Evolutionary conservation across 2,888 invertebrate species (phyloP).

Genomic region (Cephus spinipes): DNA sequence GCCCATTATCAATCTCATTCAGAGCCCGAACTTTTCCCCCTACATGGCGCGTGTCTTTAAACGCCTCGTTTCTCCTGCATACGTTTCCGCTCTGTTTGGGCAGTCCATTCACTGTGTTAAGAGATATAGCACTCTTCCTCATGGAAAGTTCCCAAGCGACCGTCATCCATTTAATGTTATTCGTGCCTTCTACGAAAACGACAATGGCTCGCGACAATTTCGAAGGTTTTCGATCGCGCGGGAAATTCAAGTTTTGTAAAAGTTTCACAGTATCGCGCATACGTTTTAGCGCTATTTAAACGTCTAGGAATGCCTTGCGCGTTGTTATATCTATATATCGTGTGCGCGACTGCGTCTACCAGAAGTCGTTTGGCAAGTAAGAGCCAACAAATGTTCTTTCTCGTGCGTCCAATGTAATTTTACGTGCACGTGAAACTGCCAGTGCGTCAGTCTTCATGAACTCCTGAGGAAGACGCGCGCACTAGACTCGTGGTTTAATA

Average conservation of each 20-base stretch:
- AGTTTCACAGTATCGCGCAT: background rate
- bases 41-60: background rate
- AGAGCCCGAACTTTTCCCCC: background rate
- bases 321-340: background rate
- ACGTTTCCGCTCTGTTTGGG: background rate
- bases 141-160: background rate
- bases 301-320: background rate
- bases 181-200: background rate
- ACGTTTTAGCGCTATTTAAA: background rate
- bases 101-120: background rate
- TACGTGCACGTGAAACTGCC: slow-evolving; percentile 4
- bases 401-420: background rate
- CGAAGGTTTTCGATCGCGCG: background rate
- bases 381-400: background rate
- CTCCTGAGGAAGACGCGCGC: slow-evolving; percentile 18
- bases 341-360: background rate
- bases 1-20: background rate
- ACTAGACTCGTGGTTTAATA: slow-evolving; percentile 37
- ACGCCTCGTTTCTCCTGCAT: background rate
- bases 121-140: background rate
- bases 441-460: slow-evolving; percentile 1
- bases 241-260: background rate
- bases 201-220: background rate
- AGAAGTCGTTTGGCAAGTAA: background rate
- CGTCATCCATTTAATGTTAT: background rate